These are phyloP conservation scores for Oxyruncus cristatus DNA, from an alignment of 2,113 vertebrate species.

Conservation along the genomic window DNA sequence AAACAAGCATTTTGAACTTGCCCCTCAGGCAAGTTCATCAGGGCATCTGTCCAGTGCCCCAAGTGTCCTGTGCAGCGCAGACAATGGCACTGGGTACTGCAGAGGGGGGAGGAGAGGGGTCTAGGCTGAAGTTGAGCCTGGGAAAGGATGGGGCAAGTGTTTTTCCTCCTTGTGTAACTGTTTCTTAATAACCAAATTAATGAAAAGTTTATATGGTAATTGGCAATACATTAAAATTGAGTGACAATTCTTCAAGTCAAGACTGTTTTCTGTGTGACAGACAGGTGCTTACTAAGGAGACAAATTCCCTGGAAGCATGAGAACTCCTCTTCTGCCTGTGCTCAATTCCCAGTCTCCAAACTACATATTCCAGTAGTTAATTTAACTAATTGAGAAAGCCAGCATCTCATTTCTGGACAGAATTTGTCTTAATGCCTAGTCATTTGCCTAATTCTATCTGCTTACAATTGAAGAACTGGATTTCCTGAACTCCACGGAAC, in stretches of 20 bases:
- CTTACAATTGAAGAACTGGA: not conserved
- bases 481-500: not conserved
- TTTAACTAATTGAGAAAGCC: not conserved
- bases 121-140: not conserved
- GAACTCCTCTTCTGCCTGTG: not conserved
- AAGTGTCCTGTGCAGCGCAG: not conserved
- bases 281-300: not conserved
- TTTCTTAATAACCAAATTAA: not conserved
- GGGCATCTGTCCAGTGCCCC: not conserved
- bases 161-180: not conserved
- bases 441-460: not conserved
- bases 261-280: not conserved
- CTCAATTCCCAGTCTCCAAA: not conserved
- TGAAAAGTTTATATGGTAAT: not conserved
- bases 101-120: not conserved
- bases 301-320: not conserved
- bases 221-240: not conserved
- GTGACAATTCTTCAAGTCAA: not conserved
- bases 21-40: not conserved
- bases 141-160: fast-evolving
- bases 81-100: not conserved
- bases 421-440: not conserved
- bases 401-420: not conserved
- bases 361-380: not conserved
- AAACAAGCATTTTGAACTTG: not conserved